Evolutionary conservation across 2,797 vertebrate species (phyloP).

Genomic region (Naso thynnoides): DNA sequence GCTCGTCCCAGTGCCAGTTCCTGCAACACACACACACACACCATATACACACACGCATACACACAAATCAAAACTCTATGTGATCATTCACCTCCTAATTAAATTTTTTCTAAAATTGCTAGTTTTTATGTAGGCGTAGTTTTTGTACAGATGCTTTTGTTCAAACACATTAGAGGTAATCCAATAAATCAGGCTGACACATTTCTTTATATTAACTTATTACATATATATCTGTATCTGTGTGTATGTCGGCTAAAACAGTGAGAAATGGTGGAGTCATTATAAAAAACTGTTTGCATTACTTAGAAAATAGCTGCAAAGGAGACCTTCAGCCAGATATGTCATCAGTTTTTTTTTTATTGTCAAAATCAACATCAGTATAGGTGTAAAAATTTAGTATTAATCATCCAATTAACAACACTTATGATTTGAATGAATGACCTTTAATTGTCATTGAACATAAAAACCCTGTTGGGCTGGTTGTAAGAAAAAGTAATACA

Average conservation of each 20-base stretch:
- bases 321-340: not conserved
- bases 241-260: not conserved
- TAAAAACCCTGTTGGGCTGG: too few species aligned
- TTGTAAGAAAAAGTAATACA: too few species aligned
- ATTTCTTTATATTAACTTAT: not conserved
- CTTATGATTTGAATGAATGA: constrained; percentile 3
- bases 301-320: not conserved
- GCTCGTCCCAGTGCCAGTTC: constrained; percentile 97
- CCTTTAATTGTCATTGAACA: too few species aligned
- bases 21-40: constrained; percentile 73
- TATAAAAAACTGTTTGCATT: not conserved
- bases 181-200: not conserved
- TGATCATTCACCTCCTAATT: not conserved
- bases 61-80: too few species aligned
- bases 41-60: too few species aligned
- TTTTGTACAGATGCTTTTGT: not conserved
- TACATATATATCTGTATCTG: not conserved
- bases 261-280: not conserved
- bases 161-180: not conserved
- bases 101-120: not conserved
- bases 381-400: not conserved
- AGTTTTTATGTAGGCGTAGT: not conserved
- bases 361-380: not conserved
- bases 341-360: not conserved
- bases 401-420: not conserved